Evolutionary conservation across 2,797 vertebrate species (phyloP).

Genomic region (Pseudotriccus pelzelni): DNA sequence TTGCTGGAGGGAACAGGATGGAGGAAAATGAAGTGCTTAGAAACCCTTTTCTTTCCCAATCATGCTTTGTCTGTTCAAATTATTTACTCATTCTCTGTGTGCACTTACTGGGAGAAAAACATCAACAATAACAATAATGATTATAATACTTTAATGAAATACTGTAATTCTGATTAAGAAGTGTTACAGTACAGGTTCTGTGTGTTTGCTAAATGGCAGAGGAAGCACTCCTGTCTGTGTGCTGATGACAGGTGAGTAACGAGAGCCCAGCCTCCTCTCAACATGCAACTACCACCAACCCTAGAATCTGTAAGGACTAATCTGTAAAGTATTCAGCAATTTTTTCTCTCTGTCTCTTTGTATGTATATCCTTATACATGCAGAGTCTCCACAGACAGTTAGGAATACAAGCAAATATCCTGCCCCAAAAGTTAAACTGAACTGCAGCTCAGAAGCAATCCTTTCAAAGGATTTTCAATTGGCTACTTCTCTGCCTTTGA

Average conservation of each 20-base stretch:
- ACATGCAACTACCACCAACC: neutral
- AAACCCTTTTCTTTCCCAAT: neutral
- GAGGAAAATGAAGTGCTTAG: neutral
- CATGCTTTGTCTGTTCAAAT: neutral
- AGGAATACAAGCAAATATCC: neutral
- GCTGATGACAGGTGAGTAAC: slow-evolving; percentile 6
- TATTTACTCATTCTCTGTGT: slow-evolving; percentile 22
- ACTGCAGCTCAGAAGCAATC: neutral
- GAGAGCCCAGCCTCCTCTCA: neutral
- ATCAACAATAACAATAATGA: neutral
- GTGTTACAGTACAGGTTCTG: neutral
- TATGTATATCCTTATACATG: neutral
- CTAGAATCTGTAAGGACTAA: neutral
- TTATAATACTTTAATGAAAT: neutral
- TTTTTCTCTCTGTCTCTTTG: neutral
- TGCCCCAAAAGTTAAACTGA: neutral
- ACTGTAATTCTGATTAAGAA: slow-evolving; percentile 44
- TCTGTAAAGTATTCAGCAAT: neutral
- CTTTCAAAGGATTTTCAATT: neutral
- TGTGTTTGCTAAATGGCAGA: neutral
- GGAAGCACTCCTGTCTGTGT: neutral
- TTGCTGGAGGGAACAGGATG: neutral
- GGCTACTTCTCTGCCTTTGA: neutral
- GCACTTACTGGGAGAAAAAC: slow-evolving; percentile 9
- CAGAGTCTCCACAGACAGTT: neutral